Conservation (phyloP, 1,140 invertebrate species). For the Drosophila kurseongensis region DNA sequence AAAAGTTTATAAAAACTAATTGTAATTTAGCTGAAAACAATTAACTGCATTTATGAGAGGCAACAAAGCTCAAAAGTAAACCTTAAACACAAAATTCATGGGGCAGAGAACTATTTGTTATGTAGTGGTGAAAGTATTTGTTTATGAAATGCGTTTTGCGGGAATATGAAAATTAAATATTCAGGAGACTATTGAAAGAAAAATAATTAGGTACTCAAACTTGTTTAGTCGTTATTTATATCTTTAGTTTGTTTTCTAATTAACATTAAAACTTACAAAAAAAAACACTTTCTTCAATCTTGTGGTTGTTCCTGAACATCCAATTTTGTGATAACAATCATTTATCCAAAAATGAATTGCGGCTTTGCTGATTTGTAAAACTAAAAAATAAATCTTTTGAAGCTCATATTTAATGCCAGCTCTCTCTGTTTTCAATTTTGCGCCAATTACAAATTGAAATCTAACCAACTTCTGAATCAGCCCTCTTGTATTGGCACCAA, state of each 20-base stretch:
- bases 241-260: too few relatives aligned
- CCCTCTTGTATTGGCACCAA: constrained; percentile 27
- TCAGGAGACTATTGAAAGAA: not conserved
- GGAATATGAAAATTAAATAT: not conserved
- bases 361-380: too few relatives aligned
- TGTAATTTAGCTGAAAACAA: constrained; percentile 52
- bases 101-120: not conserved
- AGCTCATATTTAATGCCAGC: too few relatives aligned
- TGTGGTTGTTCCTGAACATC: too few relatives aligned
- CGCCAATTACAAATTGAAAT: constrained; percentile 4
- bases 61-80: not conserved
- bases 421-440: too few relatives aligned
- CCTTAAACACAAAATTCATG: not conserved
- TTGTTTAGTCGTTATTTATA: too few relatives aligned
- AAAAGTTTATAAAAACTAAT: constrained; percentile 59
- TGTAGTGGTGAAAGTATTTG: too few relatives aligned
- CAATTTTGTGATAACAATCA: too few relatives aligned
- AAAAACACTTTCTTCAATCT: too few relatives aligned
- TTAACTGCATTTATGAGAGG: constrained; percentile 37
- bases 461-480: constrained; percentile 25
- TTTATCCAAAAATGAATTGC: too few relatives aligned
- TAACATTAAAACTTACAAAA: too few relatives aligned
- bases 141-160: not conserved
- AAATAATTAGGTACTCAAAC: not conserved
- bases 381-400: too few relatives aligned